phyloP scores from a whole-genome alignment of 2,797 vertebrate genomes.

The Lacerta agilis region DNA sequence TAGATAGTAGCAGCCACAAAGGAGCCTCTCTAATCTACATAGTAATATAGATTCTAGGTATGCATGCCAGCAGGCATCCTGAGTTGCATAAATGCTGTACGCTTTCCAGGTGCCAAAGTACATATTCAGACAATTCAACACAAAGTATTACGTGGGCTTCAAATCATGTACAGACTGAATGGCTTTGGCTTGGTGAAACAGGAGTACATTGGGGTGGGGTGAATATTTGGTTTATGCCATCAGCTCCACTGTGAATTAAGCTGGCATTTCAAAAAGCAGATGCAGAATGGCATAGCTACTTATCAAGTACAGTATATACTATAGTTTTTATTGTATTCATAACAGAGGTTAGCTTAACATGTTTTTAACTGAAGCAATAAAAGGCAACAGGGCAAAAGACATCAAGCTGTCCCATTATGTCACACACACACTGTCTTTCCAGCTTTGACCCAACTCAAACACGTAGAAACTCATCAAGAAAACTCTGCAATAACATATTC shows the following conservation, averaged over 20 bases:
- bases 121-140: slow-evolving; percentile 54
- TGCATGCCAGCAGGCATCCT: slow-evolving; percentile 54
- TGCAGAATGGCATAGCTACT: slow-evolving; percentile 24
- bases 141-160: slow-evolving; percentile 40
- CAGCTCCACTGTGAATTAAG: slow-evolving; percentile 20
- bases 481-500: not conserved
- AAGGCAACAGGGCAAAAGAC: not conserved
- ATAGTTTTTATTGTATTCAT: slow-evolving; percentile 36
- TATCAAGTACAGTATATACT: not conserved
- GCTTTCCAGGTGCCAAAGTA: slow-evolving; percentile 47
- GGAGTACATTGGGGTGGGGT: slow-evolving; percentile 22
- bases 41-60: slow-evolving; percentile 58
- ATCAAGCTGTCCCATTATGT: not conserved
- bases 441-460: not conserved
- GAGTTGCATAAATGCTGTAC: slow-evolving; percentile 41
- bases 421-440: not conserved
- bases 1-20: slow-evolving; percentile 56
- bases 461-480: not conserved
- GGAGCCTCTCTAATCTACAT: slow-evolving; percentile 57
- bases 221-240: slow-evolving; percentile 47
- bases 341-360: not conserved
- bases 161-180: slow-evolving; percentile 38
- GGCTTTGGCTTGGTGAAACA: slow-evolving; percentile 48
- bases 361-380: not conserved
- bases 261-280: slow-evolving; percentile 35